Evolutionary conservation across 2,888 invertebrate species (phyloP).

Genomic region (Cylloceria caligata): DNA sequence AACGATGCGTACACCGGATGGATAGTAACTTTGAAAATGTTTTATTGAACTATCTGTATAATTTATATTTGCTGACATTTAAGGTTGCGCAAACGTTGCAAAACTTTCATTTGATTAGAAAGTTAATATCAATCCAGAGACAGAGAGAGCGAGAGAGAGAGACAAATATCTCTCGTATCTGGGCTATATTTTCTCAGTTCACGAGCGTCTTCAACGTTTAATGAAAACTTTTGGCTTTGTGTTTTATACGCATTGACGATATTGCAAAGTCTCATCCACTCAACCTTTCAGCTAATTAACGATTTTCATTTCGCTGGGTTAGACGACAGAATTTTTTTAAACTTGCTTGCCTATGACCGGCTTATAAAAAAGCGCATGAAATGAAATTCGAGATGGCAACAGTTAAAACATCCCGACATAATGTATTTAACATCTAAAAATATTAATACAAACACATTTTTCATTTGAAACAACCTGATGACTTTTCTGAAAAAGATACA

Average conservation of each 20-base stretch:
- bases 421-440: too few species aligned
- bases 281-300: constrained; percentile 16
- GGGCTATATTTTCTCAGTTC: not conserved
- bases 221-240: constrained; percentile 16
- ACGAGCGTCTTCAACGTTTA: not conserved
- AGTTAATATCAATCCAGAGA: constrained; percentile 9
- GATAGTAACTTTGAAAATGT: not conserved
- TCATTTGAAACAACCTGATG: too few species aligned
- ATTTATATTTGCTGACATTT: constrained; percentile 7
- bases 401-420: not conserved
- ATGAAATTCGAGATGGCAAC: not conserved
- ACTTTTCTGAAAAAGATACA: not conserved
- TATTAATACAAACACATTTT: not conserved
- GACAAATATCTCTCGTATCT: not conserved
- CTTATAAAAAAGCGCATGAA: not conserved
- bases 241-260: not conserved
- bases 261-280: constrained; percentile 1
- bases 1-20: too few species aligned
- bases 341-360: not conserved
- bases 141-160: not conserved
- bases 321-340: not conserved
- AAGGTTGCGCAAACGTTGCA: not conserved
- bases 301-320: not conserved
- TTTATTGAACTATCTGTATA: not conserved
- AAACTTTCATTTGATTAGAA: constrained; percentile 5